phyloP scores from a whole-genome alignment of 2,888 invertebrate species.

The Cantharis lateralis region DNA sequence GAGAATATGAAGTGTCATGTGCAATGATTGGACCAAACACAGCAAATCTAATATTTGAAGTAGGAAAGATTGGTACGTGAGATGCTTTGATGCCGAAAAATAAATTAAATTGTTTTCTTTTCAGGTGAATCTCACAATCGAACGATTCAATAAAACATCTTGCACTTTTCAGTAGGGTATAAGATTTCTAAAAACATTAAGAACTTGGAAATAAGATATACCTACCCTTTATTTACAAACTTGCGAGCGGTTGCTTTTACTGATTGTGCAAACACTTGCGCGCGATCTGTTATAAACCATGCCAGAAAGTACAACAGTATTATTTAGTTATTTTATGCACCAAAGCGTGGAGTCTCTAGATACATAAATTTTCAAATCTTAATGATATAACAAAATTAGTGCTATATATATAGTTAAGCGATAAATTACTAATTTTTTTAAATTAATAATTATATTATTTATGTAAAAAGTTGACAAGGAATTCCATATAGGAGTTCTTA shows the following conservation, averaged over 20 bases:
- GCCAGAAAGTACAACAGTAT: background rate
- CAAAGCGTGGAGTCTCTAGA: background rate
- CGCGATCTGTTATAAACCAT: conserved; percentile 7
- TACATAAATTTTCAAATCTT: background rate
- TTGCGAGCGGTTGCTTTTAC: conserved; percentile 8
- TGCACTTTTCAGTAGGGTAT: conserved; percentile 10
- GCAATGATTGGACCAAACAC: conserved; percentile 13
- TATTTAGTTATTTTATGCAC: conserved; percentile 6
- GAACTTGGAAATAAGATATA: conserved; percentile 16
- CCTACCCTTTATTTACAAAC: conserved; percentile 8
- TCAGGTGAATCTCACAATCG: conserved; percentile 13
- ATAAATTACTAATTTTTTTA: background rate
- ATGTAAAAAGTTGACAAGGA: too few relatives aligned
- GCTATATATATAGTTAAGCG: background rate
- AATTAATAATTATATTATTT: too few relatives aligned
- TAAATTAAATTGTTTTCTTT: conserved; percentile 23
- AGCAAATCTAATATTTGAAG: conserved; percentile 16
- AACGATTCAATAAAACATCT: conserved; percentile 18
- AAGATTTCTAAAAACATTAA: conserved; percentile 17
- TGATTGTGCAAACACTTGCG: conserved; percentile 8
- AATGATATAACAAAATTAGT: background rate
- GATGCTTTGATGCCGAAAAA: conserved; percentile 8
- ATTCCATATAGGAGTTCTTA: background rate
- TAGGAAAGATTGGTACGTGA: conserved; percentile 14
- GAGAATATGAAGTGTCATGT: conserved; percentile 16